Evolutionary conservation across 2,888 invertebrate species (phyloP).

Genomic region (Xestia c-nigrum): DNA sequence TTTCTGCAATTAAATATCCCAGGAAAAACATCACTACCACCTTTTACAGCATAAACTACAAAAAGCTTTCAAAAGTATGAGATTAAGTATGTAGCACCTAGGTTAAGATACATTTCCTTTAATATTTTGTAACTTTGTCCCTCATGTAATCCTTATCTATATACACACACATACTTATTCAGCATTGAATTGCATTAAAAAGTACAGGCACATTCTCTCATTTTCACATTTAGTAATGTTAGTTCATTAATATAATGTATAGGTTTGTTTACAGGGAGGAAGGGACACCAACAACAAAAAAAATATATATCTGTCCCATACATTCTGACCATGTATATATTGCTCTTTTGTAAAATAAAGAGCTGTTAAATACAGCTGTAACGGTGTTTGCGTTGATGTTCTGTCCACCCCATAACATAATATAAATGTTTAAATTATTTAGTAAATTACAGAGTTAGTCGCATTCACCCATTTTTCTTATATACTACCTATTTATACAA

Average conservation of each 20-base stretch:
- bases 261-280: no score
- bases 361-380: no score
- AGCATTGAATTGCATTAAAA: conserved; percentile 17
- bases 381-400: no score
- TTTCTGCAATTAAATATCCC: background rate
- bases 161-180: background rate
- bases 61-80: conserved; percentile 1
- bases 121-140: background rate
- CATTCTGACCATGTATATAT: no score
- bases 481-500: background rate
- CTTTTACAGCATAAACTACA: background rate
- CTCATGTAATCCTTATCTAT: background rate
- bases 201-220: conserved; percentile 26
- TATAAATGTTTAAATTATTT: conserved; percentile 6
- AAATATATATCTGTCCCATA: no score
- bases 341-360: no score
- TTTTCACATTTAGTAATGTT: conserved; percentile 5
- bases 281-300: no score
- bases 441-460: conserved; percentile 19
- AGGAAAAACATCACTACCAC: background rate
- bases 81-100: background rate
- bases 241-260: conserved; percentile 1
- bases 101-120: conserved; percentile 2
- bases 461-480: conserved; percentile 1
- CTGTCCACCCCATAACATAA: background rate